phyloP scores from a whole-genome alignment of 2,888 invertebrate genomes.

The Orthosia gothica region DNA sequence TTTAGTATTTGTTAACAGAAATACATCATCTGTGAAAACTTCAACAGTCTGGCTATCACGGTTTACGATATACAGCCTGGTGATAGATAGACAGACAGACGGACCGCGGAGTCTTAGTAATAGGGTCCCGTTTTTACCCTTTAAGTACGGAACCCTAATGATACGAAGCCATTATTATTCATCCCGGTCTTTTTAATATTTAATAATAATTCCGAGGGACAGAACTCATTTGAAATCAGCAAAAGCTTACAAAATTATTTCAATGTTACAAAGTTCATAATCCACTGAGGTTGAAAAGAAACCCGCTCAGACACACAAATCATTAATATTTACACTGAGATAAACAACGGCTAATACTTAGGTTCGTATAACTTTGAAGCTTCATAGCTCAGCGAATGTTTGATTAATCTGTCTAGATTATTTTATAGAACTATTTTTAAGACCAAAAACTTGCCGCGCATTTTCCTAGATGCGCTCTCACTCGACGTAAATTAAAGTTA shows the following conservation, averaged over 20 bases:
- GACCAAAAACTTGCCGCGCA: background rate
- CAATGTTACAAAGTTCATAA: background rate
- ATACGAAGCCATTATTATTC: background rate
- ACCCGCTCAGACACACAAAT: conserved; percentile 16
- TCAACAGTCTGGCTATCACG: too few species aligned
- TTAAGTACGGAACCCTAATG: too few species aligned
- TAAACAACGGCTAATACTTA: conserved; percentile 6
- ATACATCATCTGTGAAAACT: too few species aligned
- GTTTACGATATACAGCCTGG: too few species aligned
- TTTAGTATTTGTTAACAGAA: too few species aligned
- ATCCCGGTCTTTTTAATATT: background rate
- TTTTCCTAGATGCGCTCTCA: background rate
- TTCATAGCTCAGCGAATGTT: background rate
- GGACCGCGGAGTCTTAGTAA: too few species aligned
- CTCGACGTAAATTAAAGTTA: background rate
- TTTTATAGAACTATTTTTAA: conserved; percentile 13
- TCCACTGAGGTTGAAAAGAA: background rate
- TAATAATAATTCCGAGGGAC: background rate
- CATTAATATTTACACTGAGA: conserved; percentile 12
- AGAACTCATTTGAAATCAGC: background rate
- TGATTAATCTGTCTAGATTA: conserved; percentile 21
- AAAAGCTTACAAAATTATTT: background rate
- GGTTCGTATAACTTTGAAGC: background rate
- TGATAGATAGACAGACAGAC: too few species aligned
- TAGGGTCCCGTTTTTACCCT: too few species aligned